Evolutionary conservation across 1,140 invertebrate species (phyloP).

Genomic region (Orius insidiosus): DNA sequence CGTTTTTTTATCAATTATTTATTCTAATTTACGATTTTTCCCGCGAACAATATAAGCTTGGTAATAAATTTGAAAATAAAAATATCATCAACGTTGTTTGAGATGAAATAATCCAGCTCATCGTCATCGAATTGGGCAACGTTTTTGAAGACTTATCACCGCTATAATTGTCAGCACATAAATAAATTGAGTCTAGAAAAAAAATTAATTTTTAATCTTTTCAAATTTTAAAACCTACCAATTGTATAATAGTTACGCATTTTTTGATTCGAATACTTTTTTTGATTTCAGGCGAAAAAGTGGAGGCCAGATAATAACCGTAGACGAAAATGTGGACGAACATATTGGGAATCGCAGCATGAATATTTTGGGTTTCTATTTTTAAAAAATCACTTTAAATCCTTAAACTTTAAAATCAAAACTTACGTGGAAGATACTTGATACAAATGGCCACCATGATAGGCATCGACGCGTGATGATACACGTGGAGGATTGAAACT

Average conservation of each 20-base stretch:
- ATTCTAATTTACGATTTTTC: too few relatives aligned
- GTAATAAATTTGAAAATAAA: too few relatives aligned
- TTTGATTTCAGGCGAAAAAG: slow-evolving; percentile 34
- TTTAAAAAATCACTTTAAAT: too few relatives aligned
- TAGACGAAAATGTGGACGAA: slow-evolving; percentile 55
- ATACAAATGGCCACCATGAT: slow-evolving; percentile 39
- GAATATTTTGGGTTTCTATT: slow-evolving; percentile 31
- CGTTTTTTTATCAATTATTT: too few relatives aligned
- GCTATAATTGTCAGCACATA: slow-evolving; percentile 45
- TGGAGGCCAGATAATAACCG: slow-evolving; percentile 46
- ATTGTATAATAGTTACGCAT: slow-evolving; percentile 48
- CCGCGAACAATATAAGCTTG: too few relatives aligned
- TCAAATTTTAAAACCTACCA: slow-evolving; percentile 30
- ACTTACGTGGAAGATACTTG: slow-evolving; percentile 50
- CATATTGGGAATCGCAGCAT: slow-evolving; percentile 31
- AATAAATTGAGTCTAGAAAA: slow-evolving; percentile 55
- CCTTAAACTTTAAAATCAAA: too few relatives aligned
- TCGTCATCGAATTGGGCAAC: slow-evolving; percentile 43
- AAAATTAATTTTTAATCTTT: slow-evolving; percentile 24
- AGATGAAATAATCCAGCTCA: slow-evolving; percentile 7
- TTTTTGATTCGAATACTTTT: slow-evolving; percentile 52
- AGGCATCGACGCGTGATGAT: slow-evolving; percentile 71
- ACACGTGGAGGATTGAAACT: slow-evolving; percentile 69
- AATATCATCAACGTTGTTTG: too few relatives aligned
- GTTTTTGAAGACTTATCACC: slow-evolving; percentile 48